Percentiles rank a stretch among this genome's conserved stretches.
Evolutionary conservation across 2,888 invertebrate genomes (phyloP).

Genomic region (Agrochola litura): DNA sequence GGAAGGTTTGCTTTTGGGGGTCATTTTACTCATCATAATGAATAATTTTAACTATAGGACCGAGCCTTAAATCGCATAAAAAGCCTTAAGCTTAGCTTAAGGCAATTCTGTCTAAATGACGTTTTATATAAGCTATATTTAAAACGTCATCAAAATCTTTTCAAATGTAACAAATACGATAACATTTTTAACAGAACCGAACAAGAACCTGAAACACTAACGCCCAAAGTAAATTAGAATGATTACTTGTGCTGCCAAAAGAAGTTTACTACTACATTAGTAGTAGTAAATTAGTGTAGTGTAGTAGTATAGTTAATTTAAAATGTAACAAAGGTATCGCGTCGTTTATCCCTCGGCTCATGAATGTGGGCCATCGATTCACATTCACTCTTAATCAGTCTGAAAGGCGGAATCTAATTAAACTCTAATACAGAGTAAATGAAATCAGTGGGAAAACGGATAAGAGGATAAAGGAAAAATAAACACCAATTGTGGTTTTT

Average conservation of each 20-base stretch:
- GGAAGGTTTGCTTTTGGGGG: too few relatives aligned
- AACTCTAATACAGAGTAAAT: conserved; percentile 49
- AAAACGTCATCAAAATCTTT: neutral
- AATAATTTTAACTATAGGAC: too few relatives aligned
- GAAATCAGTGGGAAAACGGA: conserved; percentile 31
- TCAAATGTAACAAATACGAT: neutral
- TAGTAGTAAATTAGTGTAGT: conserved; percentile 18
- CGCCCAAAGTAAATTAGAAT: conserved; percentile 14
- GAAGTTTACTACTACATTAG: conserved; percentile 9
- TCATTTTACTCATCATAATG: too few relatives aligned
- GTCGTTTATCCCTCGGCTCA: conserved; percentile 39
- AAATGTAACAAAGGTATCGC: conserved; percentile 55
- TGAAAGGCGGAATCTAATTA: conserved; percentile 67
- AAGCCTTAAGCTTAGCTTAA: too few relatives aligned
- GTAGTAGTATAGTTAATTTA: conserved; percentile 44
- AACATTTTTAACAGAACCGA: neutral
- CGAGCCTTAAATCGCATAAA: too few relatives aligned
- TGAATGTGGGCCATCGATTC: conserved; percentile 64
- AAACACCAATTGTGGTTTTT: neutral
- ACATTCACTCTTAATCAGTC: conserved; percentile 64
- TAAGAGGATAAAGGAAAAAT: conserved; percentile 8
- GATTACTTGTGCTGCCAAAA: conserved; percentile 10
- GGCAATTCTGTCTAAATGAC: too few relatives aligned
- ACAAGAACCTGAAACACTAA: neutral
- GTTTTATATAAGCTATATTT: too few relatives aligned